These are phyloP conservation scores for Gymnogyps californianus DNA, from an alignment of 2,113 vertebrate species.

Conservation along the genomic window DNA sequence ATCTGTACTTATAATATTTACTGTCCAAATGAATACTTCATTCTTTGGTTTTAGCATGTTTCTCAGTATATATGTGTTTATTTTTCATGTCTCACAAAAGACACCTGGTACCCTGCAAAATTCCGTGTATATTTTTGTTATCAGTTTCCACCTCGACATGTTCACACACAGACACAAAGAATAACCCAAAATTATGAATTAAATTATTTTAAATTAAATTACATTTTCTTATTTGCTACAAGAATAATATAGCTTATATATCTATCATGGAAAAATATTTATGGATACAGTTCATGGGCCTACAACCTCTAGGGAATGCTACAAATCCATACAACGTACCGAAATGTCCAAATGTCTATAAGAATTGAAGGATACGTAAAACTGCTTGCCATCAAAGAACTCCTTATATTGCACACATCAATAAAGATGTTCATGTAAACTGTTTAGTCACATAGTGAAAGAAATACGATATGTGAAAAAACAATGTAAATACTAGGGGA, in stretches of 20 bases:
- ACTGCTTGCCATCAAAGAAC: neutral
- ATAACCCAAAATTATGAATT: neutral
- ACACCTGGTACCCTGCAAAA: neutral
- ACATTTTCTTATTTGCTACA: neutral
- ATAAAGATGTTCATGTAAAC: neutral
- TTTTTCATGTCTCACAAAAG: neutral
- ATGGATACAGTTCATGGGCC: neutral
- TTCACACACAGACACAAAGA: neutral
- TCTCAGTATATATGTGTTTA: neutral
- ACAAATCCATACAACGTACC: neutral
- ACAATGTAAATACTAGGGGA: neutral
- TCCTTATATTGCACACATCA: neutral
- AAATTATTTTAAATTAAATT: neutral
- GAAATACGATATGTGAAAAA: neutral
- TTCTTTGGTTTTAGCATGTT: neutral
- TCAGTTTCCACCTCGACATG: neutral
- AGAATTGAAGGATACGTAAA: neutral
- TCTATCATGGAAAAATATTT: neutral
- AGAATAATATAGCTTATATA: neutral
- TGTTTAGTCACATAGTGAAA: neutral
- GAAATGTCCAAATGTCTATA: neutral
- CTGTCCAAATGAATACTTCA: neutral
- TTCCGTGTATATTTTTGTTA: neutral
- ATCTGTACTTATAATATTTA: neutral
- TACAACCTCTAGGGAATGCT: neutral